Conservation (phyloP, 37 sponge, comb jelly and placozoan genomes). For the Eunapius fragilis region DNA sequence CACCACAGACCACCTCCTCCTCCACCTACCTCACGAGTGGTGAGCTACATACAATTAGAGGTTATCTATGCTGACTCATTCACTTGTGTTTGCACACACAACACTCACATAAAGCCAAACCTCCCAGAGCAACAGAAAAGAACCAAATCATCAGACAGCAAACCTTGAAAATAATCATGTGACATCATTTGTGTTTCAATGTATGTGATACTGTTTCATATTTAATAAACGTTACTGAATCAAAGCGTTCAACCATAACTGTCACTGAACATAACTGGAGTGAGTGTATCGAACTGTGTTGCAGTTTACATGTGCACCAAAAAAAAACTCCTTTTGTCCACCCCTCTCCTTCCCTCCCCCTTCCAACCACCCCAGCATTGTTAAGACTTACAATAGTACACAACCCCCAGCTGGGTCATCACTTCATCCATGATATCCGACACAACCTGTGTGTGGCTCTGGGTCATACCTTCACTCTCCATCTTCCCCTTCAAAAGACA, state of each 20-base stretch:
- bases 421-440: constrained; percentile 60
- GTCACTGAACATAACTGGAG: background rate
- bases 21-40: too few relatives aligned
- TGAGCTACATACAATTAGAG: too few relatives aligned
- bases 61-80: too few relatives aligned
- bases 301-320: background rate
- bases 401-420: constrained; percentile 57
- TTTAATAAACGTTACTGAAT: background rate
- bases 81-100: too few relatives aligned
- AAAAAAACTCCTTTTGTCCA: too few relatives aligned
- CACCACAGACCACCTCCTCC: too few relatives aligned
- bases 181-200: background rate
- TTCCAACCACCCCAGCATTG: too few relatives aligned
- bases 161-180: background rate
- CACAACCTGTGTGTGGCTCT: constrained; percentile 46
- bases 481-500: constrained; percentile 65
- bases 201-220: background rate
- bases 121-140: background rate
- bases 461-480: constrained; percentile 60
- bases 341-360: too few relatives aligned
- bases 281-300: background rate
- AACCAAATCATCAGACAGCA: background rate
- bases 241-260: background rate
- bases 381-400: constrained; percentile 16
- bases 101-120: background rate